These are phyloP conservation scores for Spea multiplicata DNA, from an alignment of 2,113 vertebrate genomes.

Conservation along the genomic window DNA sequence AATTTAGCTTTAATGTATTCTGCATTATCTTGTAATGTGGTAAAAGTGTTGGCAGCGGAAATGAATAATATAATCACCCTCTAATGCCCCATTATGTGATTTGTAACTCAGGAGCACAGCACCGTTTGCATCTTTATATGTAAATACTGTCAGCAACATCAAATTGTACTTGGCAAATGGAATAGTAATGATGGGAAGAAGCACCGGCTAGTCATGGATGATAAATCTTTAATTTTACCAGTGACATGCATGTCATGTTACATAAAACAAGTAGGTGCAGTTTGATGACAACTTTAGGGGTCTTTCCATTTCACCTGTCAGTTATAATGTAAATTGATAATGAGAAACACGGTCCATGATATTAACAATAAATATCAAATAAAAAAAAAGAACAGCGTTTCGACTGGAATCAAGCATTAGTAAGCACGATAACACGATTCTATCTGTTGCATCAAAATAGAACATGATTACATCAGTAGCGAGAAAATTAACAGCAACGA, in stretches of 20 bases:
- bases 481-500: no score
- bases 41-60: no score
- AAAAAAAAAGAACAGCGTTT: not conserved
- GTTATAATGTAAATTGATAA: slow-evolving; percentile 3
- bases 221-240: not conserved
- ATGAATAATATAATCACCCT: no score
- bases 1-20: no score
- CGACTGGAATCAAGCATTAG: not conserved
- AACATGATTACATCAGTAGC: not conserved
- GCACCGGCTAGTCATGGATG: not conserved
- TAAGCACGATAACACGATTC: not conserved
- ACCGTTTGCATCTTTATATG: no score
- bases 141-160: slow-evolving; percentile 5
- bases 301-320: slow-evolving; percentile 23
- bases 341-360: not conserved
- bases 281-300: not conserved
- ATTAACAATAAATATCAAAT: slow-evolving; percentile 13
- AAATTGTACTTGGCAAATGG: not conserved
- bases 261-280: not conserved
- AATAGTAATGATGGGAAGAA: not conserved
- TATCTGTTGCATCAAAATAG: not conserved
- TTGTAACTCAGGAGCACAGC: no score
- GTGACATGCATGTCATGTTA: not conserved
- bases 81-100: no score
- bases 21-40: no score